These are phyloP conservation scores for Maniola hyperantus DNA, from an alignment of 2,888 invertebrate species.

Conservation along the genomic window DNA sequence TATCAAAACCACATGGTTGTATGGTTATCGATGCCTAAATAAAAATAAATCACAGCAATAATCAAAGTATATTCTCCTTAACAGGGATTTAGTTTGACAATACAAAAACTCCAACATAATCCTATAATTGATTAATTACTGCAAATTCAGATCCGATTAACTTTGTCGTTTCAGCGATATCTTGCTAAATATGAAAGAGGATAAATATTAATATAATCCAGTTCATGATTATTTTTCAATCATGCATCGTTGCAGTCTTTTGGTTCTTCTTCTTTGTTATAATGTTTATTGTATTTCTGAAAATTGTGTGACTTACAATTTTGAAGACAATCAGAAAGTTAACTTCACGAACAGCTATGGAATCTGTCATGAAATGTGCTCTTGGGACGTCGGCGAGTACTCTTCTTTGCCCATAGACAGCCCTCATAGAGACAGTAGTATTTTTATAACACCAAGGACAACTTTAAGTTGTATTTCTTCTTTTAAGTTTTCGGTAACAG, in stretches of 20 bases:
- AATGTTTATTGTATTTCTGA: conserved; percentile 31
- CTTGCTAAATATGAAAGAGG: conserved; percentile 6
- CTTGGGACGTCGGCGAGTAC: conserved; percentile 51
- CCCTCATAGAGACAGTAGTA: conserved; percentile 44
- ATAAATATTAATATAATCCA: conserved; percentile 33
- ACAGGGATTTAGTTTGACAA: conserved; percentile 1
- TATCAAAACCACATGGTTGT: too few relatives aligned
- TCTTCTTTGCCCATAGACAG: conserved; percentile 44
- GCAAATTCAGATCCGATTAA: conserved; percentile 22
- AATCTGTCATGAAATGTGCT: conserved; percentile 45
- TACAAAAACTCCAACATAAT: conserved; percentile 17
- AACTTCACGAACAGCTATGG: conserved; percentile 43
- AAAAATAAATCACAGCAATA: not conserved
- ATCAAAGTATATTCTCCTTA: conserved; percentile 6
- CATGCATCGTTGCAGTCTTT: conserved; percentile 27
- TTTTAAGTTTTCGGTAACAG: conserved; percentile 49
- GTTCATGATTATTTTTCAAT: not conserved
- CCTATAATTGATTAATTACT: conserved; percentile 22
- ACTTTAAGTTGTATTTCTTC: conserved; percentile 53
- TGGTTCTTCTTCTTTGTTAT: conserved; percentile 30
- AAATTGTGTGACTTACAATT: conserved; percentile 52
- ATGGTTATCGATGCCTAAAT: too few relatives aligned
- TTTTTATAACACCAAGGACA: conserved; percentile 48
- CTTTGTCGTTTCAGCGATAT: conserved; percentile 37
- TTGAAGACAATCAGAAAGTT: conserved; percentile 48